phyloP scores from a whole-genome alignment of 30 jellyfish, hydroid and myxozoan species.

The Cassiopea andromeda region DNA sequence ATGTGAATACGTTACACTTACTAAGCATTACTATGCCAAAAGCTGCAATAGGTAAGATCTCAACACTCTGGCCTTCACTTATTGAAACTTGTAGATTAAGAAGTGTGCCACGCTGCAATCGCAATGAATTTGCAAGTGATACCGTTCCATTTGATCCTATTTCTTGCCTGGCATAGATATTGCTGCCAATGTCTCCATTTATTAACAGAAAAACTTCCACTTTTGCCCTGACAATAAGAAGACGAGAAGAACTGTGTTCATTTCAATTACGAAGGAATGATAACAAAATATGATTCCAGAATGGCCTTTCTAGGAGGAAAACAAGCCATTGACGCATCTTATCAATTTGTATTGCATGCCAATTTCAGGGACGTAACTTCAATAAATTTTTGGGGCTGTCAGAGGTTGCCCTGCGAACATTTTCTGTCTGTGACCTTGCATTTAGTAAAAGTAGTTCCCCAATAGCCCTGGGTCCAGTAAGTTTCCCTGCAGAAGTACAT shows the following conservation, averaged over 20 bases:
- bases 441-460: no score
- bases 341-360: no score
- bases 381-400: no score
- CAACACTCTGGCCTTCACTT: not conserved
- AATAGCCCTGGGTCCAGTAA: no score
- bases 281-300: no score
- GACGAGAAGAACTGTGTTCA: not conserved
- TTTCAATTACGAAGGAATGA: not conserved
- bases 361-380: no score
- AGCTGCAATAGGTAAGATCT: slow-evolving; percentile 6
- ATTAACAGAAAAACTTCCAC: slow-evolving; percentile 9
- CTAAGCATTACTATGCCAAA: slow-evolving; percentile 23
- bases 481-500: no score
- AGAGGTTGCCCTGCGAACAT: no score
- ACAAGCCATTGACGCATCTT: no score
- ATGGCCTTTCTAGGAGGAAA: no score
- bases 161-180: slow-evolving; percentile 34
- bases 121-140: slow-evolving; percentile 36
- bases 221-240: slow-evolving; percentile 4
- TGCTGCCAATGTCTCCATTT: not conserved
- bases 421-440: no score
- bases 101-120: slow-evolving; percentile 44
- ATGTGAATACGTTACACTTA: not conserved
- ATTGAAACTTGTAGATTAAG: slow-evolving; percentile 11
- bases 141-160: slow-evolving; percentile 28